Conservation (phyloP, 2,888 invertebrate species). For the Tinea semifulvella region DNA sequence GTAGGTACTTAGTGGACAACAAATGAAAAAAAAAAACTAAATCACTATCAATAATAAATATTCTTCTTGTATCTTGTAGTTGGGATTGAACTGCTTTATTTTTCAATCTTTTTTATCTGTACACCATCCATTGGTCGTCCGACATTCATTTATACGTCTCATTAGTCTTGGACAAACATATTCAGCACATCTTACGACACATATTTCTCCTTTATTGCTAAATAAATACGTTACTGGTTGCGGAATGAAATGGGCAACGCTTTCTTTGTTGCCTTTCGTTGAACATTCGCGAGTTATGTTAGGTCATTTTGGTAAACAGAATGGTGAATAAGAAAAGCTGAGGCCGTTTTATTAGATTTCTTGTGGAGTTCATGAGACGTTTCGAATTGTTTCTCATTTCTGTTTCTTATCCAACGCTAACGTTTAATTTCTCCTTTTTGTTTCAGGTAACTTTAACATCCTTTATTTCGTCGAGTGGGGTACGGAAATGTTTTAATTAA, state of each 20-base stretch:
- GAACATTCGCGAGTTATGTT: neutral
- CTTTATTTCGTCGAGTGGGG: no score
- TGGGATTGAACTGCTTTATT: conserved; percentile 4
- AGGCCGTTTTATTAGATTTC: conserved; percentile 13
- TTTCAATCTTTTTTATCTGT: neutral
- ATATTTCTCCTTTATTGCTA: conserved; percentile 15
- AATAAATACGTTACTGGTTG: conserved; percentile 14
- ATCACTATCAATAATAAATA: no score
- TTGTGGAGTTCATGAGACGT: conserved; percentile 8
- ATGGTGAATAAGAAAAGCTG: conserved; percentile 8
- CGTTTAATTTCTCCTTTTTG: conserved; percentile 1
- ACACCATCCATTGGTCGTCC: conserved; percentile 4
- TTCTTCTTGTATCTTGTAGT: no score
- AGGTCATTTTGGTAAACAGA: conserved; percentile 14
- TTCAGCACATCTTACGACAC: conserved; percentile 14
- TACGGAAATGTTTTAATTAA: conserved; percentile 1
- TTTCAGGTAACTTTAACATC: conserved; percentile 7
- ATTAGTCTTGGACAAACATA: conserved; percentile 14
- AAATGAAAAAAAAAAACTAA: no score
- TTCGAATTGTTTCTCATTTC: conserved; percentile 9
- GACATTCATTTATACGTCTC: conserved; percentile 16
- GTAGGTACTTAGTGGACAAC: no score
- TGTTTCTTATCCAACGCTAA: conserved; percentile 7
- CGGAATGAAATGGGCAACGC: conserved; percentile 10
- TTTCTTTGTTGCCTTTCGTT: conserved; percentile 10